These are phyloP conservation scores for Capromys pilorides DNA, from an alignment of 2,797 vertebrate species.

Conservation along the genomic window DNA sequence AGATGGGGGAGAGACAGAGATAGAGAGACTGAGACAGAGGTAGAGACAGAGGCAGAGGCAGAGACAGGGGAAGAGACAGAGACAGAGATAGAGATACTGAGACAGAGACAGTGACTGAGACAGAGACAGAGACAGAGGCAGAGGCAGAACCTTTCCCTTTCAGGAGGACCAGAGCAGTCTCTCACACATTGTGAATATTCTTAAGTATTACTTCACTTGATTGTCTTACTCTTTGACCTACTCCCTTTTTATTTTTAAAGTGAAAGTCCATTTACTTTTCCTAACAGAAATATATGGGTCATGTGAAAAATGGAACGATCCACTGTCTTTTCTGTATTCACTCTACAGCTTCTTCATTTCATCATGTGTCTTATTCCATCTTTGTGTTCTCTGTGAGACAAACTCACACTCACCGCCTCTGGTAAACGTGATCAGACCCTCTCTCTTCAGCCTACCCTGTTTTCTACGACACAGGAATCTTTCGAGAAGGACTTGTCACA, in stretches of 20 bases:
- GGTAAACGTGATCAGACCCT: neutral
- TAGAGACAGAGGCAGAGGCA: too few relatives aligned
- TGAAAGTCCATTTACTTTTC: too few relatives aligned
- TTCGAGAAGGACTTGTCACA: neutral
- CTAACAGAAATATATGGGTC: fast-evolving
- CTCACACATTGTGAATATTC: neutral
- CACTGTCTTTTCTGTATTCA: neutral
- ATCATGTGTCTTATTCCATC: neutral
- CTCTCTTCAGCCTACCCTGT: neutral
- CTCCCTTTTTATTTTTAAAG: too few relatives aligned
- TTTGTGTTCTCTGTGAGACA: neutral
- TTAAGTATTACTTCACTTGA: neutral
- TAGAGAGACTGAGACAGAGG: too few relatives aligned
- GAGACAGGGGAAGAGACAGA: too few relatives aligned
- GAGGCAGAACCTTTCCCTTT: neutral
- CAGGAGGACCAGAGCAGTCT: neutral
- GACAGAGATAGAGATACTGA: too few relatives aligned
- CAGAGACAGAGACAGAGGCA: too few relatives aligned
- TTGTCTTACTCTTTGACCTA: fast-evolving
- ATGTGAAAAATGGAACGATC: neutral
- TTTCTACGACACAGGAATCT: neutral
- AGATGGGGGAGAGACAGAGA: too few relatives aligned
- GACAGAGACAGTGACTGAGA: too few relatives aligned
- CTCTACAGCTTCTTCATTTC: neutral
- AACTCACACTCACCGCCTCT: neutral